Evolutionary conservation across 2,888 invertebrate species (phyloP).

Genomic region (Patella depressa): DNA sequence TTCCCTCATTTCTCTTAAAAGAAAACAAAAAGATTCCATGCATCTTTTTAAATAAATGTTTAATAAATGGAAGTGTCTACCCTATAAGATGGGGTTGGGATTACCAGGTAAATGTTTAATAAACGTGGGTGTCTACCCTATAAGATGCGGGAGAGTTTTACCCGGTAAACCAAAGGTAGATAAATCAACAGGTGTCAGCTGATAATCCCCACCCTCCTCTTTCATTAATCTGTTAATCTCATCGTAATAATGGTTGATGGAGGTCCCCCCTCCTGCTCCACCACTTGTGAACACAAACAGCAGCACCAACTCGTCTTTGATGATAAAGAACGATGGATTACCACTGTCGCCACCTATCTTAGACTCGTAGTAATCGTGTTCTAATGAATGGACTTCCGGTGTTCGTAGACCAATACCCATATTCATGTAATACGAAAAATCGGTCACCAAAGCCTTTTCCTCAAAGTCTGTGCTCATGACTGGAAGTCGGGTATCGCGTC

Average conservation of each 20-base stretch:
- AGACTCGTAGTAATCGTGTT: conserved; percentile 43
- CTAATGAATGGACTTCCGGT: conserved; percentile 21
- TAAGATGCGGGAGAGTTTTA: neutral
- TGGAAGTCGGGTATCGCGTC: conserved; percentile 36
- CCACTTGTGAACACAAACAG: conserved; percentile 52
- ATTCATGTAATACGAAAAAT: conserved; percentile 35
- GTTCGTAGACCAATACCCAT: conserved; percentile 37
- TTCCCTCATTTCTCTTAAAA: too few relatives aligned
- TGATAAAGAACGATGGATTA: conserved; percentile 52
- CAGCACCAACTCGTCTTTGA: conserved; percentile 49
- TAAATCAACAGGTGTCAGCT: conserved; percentile 46
- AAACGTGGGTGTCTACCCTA: conserved; percentile 11
- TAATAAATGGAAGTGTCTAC: neutral
- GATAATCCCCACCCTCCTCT: conserved; percentile 42
- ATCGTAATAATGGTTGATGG: conserved; percentile 45
- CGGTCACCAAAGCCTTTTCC: conserved; percentile 53
- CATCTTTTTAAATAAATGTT: neutral
- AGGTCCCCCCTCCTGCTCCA: conserved; percentile 49
- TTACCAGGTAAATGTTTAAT: neutral
- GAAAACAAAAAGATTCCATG: too few relatives aligned
- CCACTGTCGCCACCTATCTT: conserved; percentile 55
- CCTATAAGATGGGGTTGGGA: neutral
- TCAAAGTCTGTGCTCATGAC: conserved; percentile 52
- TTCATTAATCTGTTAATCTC: conserved; percentile 47
- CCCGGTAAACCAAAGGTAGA: conserved; percentile 23